Evolutionary conservation across 2,888 invertebrate genomes (phyloP).

Genomic region (Drosophila rubida): DNA sequence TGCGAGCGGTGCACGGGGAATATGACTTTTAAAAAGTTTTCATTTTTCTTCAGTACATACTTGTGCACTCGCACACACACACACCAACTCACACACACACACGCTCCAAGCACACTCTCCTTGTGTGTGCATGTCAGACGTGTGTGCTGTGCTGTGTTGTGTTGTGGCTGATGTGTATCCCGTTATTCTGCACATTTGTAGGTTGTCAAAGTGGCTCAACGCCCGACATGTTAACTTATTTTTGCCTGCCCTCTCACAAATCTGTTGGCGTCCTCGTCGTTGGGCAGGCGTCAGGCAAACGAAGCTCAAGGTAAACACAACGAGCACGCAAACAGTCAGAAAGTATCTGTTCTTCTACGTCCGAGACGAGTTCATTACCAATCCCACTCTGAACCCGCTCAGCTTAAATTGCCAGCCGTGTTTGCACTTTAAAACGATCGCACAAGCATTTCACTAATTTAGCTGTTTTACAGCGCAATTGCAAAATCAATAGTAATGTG

Average conservation of each 20-base stretch:
- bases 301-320: constrained; percentile 62
- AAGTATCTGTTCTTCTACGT: constrained; percentile 1
- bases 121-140: constrained; percentile 15
- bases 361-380: constrained; percentile 37
- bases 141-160: constrained; percentile 33
- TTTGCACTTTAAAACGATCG: neutral
- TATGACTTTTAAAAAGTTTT: constrained; percentile 78
- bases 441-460: neutral
- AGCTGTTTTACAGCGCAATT: neutral
- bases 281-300: constrained; percentile 5
- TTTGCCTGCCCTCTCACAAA: constrained; percentile 51
- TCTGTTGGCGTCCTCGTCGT: constrained; percentile 9
- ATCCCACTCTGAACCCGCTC: constrained; percentile 33
- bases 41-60: constrained; percentile 44
- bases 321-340: constrained; percentile 21
- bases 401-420: constrained; percentile 54
- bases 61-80: constrained; percentile 16
- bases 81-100: constrained; percentile 2
- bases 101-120: neutral
- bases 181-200: constrained; percentile 71
- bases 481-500: constrained; percentile 40
- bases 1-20: constrained; percentile 58
- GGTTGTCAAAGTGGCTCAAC: constrained; percentile 79
- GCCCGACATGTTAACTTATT: constrained; percentile 73
- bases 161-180: constrained; percentile 57